These are phyloP conservation scores for Pedionomus torquatus DNA, from an alignment of 2,113 vertebrate species.

Conservation along the genomic window DNA sequence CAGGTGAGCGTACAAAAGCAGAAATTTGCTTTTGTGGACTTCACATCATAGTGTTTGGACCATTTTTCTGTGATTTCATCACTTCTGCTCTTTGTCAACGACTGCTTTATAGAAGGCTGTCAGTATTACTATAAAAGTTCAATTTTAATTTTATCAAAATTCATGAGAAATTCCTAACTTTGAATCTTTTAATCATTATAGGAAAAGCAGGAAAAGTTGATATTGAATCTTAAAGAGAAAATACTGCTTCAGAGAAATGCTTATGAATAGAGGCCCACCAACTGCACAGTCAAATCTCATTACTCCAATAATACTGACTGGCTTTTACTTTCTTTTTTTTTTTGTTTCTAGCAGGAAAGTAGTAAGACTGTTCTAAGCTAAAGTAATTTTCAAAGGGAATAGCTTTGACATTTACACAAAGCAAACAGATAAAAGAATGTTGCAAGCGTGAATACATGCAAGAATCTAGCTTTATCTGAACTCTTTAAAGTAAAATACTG, in stretches of 20 bases:
- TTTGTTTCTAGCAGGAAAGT: neutral
- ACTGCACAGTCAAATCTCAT: neutral
- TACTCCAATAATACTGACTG: neutral
- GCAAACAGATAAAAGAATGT: constrained; percentile 1
- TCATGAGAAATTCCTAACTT: neutral
- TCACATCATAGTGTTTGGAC: neutral
- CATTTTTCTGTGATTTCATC: neutral
- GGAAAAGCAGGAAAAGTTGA: neutral
- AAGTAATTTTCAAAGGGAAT: constrained; percentile 12
- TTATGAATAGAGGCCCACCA: neutral
- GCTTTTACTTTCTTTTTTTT: neutral
- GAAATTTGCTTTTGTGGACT: neutral
- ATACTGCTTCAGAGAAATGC: neutral
- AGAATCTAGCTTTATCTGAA: neutral
- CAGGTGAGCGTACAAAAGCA: neutral
- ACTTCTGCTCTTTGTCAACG: neutral
- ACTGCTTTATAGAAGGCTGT: neutral
- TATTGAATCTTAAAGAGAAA: neutral
- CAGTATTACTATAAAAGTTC: neutral
- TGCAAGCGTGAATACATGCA: neutral
- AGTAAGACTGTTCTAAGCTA: neutral
- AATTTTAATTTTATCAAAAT: constrained; percentile 1
- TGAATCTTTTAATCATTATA: neutral
- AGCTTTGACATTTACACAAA: constrained; percentile 43
- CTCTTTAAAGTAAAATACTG: neutral